Evolutionary conservation across 2,797 vertebrate genomes (phyloP), one percentile per base, ranked within the genome.

Genomic region (Argyrosomus regius): DNA sequence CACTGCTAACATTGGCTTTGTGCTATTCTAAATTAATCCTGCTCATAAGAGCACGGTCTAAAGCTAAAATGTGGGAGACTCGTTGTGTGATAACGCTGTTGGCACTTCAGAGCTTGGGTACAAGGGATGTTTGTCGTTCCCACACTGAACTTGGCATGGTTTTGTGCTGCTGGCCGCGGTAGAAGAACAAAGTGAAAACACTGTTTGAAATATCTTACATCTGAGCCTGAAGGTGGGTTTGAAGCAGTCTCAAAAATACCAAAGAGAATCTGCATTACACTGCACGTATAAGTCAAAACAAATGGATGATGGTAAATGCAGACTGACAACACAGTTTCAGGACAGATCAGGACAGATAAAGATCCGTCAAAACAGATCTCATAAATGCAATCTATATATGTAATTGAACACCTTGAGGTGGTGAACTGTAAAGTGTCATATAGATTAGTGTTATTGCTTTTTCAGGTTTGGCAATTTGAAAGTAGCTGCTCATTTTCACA

Each of bases 51-150:
- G 82, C 58, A 45, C 58, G 54, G 85, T 82, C 77, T 62, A 20
- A 78, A 67, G 72, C 75, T 73, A 84, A 89, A 88, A 90, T 78
- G 82, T 88, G 89, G 81, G 80, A 88, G 92, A 61, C 88, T 80
- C 65, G 70, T 74, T 80, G 79, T 92, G 89, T 91, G 90, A 92
- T 93, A 92, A 92, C 65, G 39, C 84, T 80, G 75, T 87, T 88
- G 91, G 88, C 89, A 91, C 83, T 80, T 87, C 57, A 79, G 88
- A 75, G 85, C 89, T 88, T 93, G 91, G 88, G 92, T 93, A 92
- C 82, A 81, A 83, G 90, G 84, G 92, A 89, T 94, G 93, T 94
- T 94, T 94, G 93, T 92, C 78, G 86, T 94, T 94, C 94, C 94
- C 93, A 94, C 93, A 94, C 86, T 91, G 81, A 81, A 91, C 88